phyloP scores from a whole-genome alignment of 37 sponge, comb jelly and placozoan species.

The Hormiphora californensis region DNA sequence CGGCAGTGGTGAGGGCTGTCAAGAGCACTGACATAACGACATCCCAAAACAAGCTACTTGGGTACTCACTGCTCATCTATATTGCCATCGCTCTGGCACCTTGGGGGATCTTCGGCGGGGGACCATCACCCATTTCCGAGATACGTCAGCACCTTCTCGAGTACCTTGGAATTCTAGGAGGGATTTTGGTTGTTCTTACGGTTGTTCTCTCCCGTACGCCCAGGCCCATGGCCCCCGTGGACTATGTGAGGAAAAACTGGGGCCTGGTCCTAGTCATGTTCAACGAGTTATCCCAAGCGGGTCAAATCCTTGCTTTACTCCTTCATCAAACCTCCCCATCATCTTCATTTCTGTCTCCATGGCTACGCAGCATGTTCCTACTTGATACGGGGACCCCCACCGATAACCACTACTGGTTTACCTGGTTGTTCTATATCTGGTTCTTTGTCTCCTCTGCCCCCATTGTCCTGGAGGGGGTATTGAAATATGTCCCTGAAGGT shows the following conservation, averaged over 20 bases:
- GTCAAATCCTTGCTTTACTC: background rate
- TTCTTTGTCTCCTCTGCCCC: background rate
- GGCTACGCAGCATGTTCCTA: background rate
- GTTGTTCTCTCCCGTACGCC: background rate
- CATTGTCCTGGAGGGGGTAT: background rate
- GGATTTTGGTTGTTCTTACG: background rate
- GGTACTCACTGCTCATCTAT: background rate
- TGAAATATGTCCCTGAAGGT: slow-evolving; percentile 3
- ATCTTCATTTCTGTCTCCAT: background rate
- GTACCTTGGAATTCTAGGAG: background rate
- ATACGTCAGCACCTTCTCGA: background rate
- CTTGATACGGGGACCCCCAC: background rate
- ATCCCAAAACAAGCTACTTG: background rate
- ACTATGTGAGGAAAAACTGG: background rate
- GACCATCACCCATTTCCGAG: background rate
- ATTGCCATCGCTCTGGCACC: background rate
- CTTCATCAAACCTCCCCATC: background rate
- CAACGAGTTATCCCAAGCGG: background rate
- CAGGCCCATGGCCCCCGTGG: background rate
- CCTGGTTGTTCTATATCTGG: background rate
- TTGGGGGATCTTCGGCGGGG: background rate
- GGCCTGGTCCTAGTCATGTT: background rate
- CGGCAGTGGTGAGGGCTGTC: background rate
- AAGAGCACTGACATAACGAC: background rate
- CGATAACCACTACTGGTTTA: background rate